A percentile compares a stretch with the other conserved stretches of the same genome.
These are phyloP conservation scores for Cheilosia urbana DNA, from an alignment of 2,888 invertebrate genomes.

Conservation along the genomic window DNA sequence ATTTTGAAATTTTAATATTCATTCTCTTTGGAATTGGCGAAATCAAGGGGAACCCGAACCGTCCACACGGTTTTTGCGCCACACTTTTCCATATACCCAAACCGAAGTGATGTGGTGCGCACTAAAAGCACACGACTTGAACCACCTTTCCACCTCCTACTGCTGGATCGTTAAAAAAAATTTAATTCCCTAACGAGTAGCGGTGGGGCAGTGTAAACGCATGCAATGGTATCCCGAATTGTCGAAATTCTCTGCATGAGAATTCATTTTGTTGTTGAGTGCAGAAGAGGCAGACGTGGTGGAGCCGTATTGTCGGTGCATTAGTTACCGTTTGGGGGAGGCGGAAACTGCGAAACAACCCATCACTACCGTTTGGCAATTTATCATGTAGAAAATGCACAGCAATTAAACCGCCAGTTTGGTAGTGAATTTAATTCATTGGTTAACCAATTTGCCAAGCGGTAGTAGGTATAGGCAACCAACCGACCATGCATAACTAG, in stretches of 20 bases:
- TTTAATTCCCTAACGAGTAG: slow-evolving; percentile 30
- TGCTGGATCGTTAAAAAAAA: slow-evolving; percentile 45
- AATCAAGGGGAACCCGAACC: slow-evolving; percentile 21
- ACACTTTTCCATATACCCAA: slow-evolving; percentile 36
- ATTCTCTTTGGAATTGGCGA: slow-evolving; percentile 35
- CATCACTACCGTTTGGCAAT: slow-evolving; percentile 43
- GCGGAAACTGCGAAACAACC: neutral
- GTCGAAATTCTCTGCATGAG: slow-evolving; percentile 40
- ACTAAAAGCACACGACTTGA: slow-evolving; percentile 22
- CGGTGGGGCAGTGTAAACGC: slow-evolving; percentile 22
- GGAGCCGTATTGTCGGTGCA: slow-evolving; percentile 31
- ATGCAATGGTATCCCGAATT: slow-evolving; percentile 40
- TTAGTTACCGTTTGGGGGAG: slow-evolving; percentile 26
- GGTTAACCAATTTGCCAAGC: slow-evolving; percentile 72
- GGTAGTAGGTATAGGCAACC: slow-evolving; percentile 44
- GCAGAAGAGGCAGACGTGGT: neutral
- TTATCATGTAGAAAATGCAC: slow-evolving; percentile 73
- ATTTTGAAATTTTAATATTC: slow-evolving; percentile 63
- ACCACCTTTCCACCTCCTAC: neutral
- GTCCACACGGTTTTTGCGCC: neutral
- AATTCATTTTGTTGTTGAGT: slow-evolving; percentile 64
- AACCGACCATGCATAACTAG: slow-evolving; percentile 37
- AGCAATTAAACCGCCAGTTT: slow-evolving; percentile 71
- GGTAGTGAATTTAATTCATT: slow-evolving; percentile 74
- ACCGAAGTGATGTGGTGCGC: slow-evolving; percentile 46